A percentile compares a stretch with the other conserved stretches of the same genome.
Evolutionary conservation across 2,888 invertebrate genomes (phyloP).

Genomic region (Monopis laevigella): DNA sequence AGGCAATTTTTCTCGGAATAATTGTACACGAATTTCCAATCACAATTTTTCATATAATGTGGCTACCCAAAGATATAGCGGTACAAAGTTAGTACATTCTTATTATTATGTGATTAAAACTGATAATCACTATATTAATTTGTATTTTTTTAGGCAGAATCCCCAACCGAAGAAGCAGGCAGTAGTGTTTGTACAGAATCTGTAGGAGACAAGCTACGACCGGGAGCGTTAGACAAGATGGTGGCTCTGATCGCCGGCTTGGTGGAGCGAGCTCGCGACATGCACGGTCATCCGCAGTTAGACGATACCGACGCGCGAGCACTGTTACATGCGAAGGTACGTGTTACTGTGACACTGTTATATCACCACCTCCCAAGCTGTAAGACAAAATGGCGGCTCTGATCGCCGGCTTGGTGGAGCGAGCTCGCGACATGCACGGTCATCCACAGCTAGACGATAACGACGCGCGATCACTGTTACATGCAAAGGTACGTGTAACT

Average conservation of each 20-base stretch:
- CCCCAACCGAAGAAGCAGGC: slow-evolving; percentile 58
- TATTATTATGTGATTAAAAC: too few species aligned
- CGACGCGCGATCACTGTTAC: slow-evolving; percentile 84
- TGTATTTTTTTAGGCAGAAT: slow-evolving; percentile 35
- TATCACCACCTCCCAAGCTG: too few species aligned
- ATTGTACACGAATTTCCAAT: too few species aligned
- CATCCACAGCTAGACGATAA: slow-evolving; percentile 78
- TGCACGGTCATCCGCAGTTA: slow-evolving; percentile 77
- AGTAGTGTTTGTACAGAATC: slow-evolving; percentile 42
- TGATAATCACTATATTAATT: too few species aligned
- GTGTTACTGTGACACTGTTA: too few species aligned
- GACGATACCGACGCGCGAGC: slow-evolving; percentile 83
- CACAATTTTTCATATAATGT: too few species aligned
- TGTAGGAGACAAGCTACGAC: slow-evolving; percentile 77
- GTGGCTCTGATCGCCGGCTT: slow-evolving; percentile 88
- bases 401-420: slow-evolving; percentile 87
- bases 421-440: slow-evolving; percentile 81
- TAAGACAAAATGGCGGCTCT: slow-evolving; percentile 97
- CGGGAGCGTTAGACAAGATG: slow-evolving; percentile 95
- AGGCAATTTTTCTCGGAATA: too few species aligned
- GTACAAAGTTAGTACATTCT: too few species aligned
- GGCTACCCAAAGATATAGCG: too few species aligned
- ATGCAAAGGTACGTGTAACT: slow-evolving; percentile 87
- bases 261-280: slow-evolving; percentile 87
- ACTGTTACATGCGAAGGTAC: slow-evolving; percentile 85